phyloP scores from a whole-genome alignment of 2,113 vertebrate species.

The Etia nguti region DNA sequence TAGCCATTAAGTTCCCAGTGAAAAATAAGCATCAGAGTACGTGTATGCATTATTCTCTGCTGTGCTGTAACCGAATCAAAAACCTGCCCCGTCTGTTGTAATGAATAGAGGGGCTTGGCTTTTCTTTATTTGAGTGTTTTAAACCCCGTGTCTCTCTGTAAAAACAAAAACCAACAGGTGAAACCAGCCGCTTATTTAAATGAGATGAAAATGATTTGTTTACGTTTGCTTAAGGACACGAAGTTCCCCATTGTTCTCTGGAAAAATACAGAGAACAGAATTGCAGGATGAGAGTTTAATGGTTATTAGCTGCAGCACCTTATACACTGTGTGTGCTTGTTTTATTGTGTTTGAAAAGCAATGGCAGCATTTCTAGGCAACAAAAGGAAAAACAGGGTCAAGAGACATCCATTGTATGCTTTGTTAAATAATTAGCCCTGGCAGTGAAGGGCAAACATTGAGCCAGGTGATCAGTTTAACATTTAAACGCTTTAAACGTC shows the following conservation, averaged over 20 bases:
- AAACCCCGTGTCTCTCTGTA: neutral
- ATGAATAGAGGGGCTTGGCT: neutral
- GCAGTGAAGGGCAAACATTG: neutral
- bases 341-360: neutral
- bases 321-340: neutral
- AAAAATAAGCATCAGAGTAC: neutral
- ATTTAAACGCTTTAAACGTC: neutral
- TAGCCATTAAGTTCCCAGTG: neutral
- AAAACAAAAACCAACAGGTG: neutral
- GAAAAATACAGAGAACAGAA: neutral
- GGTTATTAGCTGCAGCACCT: neutral
- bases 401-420: neutral
- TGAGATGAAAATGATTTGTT: neutral
- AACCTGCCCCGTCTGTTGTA: neutral
- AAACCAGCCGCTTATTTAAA: neutral
- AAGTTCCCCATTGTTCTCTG: neutral
- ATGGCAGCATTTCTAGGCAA: conserved; percentile 5
- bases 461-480: neutral
- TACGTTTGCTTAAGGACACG: neutral
- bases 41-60: neutral
- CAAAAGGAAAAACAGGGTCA: neutral
- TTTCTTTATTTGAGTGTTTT: neutral
- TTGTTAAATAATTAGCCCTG: neutral
- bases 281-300: neutral
- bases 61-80: neutral